phyloP scores from a whole-genome alignment of 2,113 vertebrate species.

The Crotalus viridis region DNA sequence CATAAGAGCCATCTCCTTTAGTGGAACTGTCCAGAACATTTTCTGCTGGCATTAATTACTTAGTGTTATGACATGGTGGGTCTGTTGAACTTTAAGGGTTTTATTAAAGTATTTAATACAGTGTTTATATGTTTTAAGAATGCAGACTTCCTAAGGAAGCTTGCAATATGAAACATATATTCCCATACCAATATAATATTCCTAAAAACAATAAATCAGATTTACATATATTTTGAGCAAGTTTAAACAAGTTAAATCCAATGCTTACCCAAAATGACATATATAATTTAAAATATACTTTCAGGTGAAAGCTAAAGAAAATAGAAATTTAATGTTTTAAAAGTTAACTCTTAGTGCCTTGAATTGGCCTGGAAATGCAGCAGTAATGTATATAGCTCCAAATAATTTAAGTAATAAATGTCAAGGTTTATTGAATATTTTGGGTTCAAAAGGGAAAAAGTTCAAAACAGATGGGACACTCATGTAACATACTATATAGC shows the following conservation, averaged over 20 bases:
- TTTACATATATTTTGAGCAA: neutral
- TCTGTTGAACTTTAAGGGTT: neutral
- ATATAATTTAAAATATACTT: neutral
- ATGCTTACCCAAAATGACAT: neutral
- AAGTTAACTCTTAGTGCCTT: neutral
- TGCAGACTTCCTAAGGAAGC: neutral
- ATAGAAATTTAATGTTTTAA: neutral
- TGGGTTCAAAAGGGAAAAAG: neutral
- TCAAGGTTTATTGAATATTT: neutral
- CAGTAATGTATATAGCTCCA: neutral
- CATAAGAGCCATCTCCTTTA: neutral
- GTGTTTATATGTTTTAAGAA: neutral
- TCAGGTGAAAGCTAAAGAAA: neutral
- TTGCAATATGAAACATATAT: neutral
- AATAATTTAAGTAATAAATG: neutral
- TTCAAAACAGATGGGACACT: neutral
- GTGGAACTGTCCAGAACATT: neutral
- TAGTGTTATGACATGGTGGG: neutral
- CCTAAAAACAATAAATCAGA: neutral
- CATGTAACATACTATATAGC: neutral
- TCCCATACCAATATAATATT: neutral
- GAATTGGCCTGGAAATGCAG: neutral
- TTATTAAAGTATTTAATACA: neutral
- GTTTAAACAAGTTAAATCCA: neutral
- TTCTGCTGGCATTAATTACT: neutral